A percentile compares a stretch with the other conserved stretches of the same genome.
phyloP scores from a whole-genome alignment of 2,113 vertebrate species.

The Archilochus colubris region DNA sequence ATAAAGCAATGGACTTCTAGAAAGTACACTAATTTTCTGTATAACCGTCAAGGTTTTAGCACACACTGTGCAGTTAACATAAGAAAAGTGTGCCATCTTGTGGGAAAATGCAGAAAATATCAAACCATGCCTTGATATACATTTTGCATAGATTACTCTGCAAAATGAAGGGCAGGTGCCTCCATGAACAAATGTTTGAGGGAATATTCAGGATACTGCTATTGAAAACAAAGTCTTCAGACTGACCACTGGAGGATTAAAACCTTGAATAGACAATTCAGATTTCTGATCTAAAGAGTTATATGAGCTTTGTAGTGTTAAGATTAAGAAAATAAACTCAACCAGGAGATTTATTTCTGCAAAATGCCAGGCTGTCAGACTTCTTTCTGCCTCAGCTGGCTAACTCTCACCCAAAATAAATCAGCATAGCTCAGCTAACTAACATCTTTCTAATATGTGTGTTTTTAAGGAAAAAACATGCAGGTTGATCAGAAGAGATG shows the following conservation, averaged over 20 bases:
- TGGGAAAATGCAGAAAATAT: constrained; percentile 26
- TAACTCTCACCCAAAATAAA: not conserved
- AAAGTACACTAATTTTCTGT: not conserved
- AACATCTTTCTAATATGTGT: not conserved
- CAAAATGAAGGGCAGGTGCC: not conserved
- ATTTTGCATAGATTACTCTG: not conserved
- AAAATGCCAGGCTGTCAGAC: not conserved
- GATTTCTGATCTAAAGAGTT: not conserved
- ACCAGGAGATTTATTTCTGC: not conserved
- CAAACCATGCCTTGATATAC: not conserved
- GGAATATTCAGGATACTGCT: not conserved
- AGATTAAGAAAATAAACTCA: not conserved
- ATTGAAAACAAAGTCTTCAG: not conserved
- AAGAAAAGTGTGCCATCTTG: constrained; percentile 66
- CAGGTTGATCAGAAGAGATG: not conserved
- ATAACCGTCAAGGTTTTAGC: not conserved
- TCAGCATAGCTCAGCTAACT: not conserved
- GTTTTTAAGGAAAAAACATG: not conserved
- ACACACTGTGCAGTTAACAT: not conserved
- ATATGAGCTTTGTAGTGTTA: not conserved
- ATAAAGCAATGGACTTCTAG: not conserved
- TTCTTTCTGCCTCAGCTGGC: not conserved
- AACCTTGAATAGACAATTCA: not conserved
- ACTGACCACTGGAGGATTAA: not conserved
- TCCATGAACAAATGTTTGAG: not conserved